Base-by-base conservation (phyloP, 1,140 invertebrate genomes). In the Trinorchestia longiramus region DNA sequence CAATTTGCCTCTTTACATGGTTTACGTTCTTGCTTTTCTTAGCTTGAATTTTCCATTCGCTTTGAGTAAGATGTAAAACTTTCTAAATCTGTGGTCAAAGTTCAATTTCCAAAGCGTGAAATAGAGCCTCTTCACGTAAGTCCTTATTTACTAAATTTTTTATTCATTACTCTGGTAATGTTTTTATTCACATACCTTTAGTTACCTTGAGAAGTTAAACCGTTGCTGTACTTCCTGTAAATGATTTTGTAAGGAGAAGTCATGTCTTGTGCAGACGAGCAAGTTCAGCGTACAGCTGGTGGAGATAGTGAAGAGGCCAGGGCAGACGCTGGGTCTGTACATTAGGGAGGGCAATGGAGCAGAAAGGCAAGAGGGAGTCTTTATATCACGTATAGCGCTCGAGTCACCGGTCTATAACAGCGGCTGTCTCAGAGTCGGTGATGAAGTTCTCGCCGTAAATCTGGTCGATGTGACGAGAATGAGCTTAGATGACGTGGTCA, bases 231-330 rank as follows among this genome's bases (percentile, higher is more conserved):
- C 1, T 77, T 77, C 62, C 62, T 19, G 15, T 28, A 36, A 77
- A 3, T 1, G 36, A 77, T 77, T 36, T 23, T 77, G 8, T 77
- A 19, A 23, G 40, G 36, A 90, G 28, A 43, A 11, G 88, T 41
- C 0, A 23, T 96, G 8, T 43, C 57, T 97, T 96, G 97, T 97
- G 28, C 97, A 99, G 98, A 98, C 98, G 97, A 97, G 98, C 47
- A 98, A 98, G 96, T 98, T 98, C 97, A 98, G 98, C 97, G 98
- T 99, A 94, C 98, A 99, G 97, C 98, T 99, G 97, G 99, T 99
- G 96, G 99, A 99, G 98, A 99, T 99, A 97, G 99, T 99, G 96
- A 99, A 99, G 97, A 98, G 99, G 97, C 99, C 99, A 0, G 99
- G 99, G 43, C 99, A 99, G 97, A 99, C 99, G 15, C 98, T 99